phyloP scores from a whole-genome alignment of 2,888 invertebrate genomes.

The Chouioia cunea region DNA sequence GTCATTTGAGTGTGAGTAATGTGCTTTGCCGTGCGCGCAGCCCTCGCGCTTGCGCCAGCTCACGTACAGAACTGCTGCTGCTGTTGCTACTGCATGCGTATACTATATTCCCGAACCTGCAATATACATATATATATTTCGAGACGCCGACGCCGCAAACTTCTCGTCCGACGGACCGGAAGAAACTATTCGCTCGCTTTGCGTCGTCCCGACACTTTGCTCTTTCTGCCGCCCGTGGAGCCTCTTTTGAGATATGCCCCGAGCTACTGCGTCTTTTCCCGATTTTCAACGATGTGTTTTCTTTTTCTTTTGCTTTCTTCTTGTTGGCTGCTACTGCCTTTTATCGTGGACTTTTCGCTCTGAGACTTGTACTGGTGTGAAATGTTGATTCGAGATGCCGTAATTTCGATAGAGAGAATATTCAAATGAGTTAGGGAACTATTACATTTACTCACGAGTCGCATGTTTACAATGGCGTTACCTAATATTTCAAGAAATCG shows the following conservation, averaged over 20 bases:
- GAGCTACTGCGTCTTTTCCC: no score
- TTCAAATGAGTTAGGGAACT: no score
- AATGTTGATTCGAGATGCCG: no score
- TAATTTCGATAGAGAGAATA: no score
- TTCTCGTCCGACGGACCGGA: constrained; percentile 45
- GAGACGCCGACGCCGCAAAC: constrained; percentile 49
- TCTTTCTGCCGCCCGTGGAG: constrained; percentile 3
- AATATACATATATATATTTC: no score
- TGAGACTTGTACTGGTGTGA: no score
- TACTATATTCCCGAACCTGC: no score
- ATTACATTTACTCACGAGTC: no score
- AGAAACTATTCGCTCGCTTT: constrained; percentile 43
- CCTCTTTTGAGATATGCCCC: not conserved
- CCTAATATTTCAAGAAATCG: no score
- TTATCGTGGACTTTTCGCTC: constrained; percentile 1
- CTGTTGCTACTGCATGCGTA: constrained; percentile 33
- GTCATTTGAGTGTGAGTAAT: constrained; percentile 80
- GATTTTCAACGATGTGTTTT: not conserved
- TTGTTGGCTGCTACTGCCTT: not conserved
- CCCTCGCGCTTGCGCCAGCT: constrained; percentile 10
- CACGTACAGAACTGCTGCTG: not conserved
- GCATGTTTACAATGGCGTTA: no score
- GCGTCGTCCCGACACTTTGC: constrained; percentile 22
- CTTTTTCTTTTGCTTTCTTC: not conserved
- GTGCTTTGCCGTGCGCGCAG: constrained; percentile 71